A percentile compares a stretch with the other conserved stretches of the same genome.
These are phyloP conservation scores for Rhopalosiphum maidis DNA, from an alignment of 1,140 invertebrate genomes.

Conservation along the genomic window DNA sequence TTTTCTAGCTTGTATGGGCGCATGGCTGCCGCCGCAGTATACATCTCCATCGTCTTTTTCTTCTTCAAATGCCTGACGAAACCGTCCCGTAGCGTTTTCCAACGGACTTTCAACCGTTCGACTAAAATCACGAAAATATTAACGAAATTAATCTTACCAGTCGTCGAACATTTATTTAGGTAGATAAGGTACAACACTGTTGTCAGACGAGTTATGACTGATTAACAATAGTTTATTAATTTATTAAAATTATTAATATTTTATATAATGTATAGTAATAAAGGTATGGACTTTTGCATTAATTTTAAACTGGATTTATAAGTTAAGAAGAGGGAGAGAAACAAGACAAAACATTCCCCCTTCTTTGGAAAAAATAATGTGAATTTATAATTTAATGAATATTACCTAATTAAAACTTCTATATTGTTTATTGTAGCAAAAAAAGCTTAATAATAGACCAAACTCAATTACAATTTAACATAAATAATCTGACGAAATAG, in stretches of 20 bases:
- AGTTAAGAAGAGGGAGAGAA: no score
- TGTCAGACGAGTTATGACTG: background rate
- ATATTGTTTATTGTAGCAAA: no score
- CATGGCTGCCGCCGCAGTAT: conserved; percentile 50
- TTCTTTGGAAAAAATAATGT: no score
- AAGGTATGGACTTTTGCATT: no score
- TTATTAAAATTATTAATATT: background rate
- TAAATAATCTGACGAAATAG: no score
- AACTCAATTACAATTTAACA: no score
- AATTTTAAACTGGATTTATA: no score
- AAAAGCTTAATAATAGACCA: no score
- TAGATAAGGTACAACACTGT: background rate
- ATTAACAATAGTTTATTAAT: background rate
- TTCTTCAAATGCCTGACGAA: conserved; percentile 49
- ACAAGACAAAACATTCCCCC: no score
- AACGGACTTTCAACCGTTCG: conserved; percentile 37
- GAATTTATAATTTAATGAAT: no score
- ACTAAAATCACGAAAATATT: background rate
- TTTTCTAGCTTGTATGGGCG: conserved; percentile 48
- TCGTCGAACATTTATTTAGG: background rate
- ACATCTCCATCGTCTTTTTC: conserved; percentile 45
- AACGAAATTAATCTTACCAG: background rate
- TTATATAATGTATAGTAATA: no score
- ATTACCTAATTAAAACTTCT: no score
- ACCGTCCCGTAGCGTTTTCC: conserved; percentile 42